A percentile compares a stretch with the other conserved stretches of the same genome.
phyloP scores from a whole-genome alignment of 2,888 invertebrate species.

The Chorisops tibialis region DNA sequence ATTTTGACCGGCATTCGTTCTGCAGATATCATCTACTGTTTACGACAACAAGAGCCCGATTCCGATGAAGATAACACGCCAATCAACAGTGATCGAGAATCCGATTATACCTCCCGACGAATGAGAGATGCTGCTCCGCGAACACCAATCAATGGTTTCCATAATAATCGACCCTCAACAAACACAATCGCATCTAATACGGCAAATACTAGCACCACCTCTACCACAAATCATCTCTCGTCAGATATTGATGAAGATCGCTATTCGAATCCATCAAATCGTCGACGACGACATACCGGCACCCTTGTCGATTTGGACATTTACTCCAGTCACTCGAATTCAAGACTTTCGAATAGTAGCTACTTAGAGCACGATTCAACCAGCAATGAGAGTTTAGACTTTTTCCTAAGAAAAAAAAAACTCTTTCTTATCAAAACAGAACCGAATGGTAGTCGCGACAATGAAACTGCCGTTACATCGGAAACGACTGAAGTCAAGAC shows the following conservation, averaged over 20 bases:
- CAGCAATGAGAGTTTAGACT: conserved; percentile 34
- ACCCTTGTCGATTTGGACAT: conserved; percentile 36
- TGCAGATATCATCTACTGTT: conserved; percentile 49
- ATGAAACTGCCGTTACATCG: background rate
- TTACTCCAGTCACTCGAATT: conserved; percentile 42
- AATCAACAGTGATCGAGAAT: conserved; percentile 29
- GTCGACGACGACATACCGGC: conserved; percentile 26
- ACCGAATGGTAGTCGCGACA: background rate
- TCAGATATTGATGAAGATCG: conserved; percentile 32
- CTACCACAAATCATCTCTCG: conserved; percentile 6
- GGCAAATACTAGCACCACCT: background rate
- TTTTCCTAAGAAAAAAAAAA: conserved; percentile 31
- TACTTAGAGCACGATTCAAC: conserved; percentile 37
- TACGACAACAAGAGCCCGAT: conserved; percentile 57
- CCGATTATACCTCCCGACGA: conserved; percentile 17
- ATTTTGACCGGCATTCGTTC: no score
- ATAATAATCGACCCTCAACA: conserved; percentile 24
- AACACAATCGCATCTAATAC: conserved; percentile 4
- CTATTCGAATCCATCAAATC: conserved; percentile 20
- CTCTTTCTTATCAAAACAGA: conserved; percentile 26
- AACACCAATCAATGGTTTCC: conserved; percentile 29
- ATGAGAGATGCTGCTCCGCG: conserved; percentile 15
- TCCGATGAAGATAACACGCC: conserved; percentile 61
- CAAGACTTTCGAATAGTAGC: conserved; percentile 41
- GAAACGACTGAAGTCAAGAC: conserved; percentile 25